Evolutionary conservation across 2,113 vertebrate species (phyloP).

Genomic region (Rhea pennata): DNA sequence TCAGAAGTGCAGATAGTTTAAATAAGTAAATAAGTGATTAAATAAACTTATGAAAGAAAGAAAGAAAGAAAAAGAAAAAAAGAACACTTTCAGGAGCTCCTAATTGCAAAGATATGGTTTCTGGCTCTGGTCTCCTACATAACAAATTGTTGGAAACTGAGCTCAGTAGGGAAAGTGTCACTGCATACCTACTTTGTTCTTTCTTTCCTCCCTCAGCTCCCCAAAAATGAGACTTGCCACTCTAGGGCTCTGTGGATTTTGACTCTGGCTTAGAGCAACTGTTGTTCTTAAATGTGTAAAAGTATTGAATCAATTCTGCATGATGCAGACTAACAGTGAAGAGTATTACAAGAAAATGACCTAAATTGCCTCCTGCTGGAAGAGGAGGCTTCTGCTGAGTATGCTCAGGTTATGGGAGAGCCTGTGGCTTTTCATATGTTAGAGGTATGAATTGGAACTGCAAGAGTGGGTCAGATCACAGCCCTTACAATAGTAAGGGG

Average conservation of each 20-base stretch:
- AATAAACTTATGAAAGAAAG: neutral
- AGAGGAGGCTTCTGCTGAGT: slow-evolving; percentile 12
- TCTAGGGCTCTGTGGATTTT: neutral
- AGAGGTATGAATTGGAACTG: slow-evolving; percentile 1
- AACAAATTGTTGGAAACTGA: neutral
- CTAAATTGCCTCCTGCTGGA: neutral
- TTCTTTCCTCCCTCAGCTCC: neutral
- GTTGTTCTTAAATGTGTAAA: neutral
- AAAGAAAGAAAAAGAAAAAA: too few relatives aligned
- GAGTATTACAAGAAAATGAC: slow-evolving; percentile 1
- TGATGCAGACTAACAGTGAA: neutral
- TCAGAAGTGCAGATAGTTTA: neutral
- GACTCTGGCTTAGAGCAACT: neutral
- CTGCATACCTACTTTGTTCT: neutral
- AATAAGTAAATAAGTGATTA: neutral
- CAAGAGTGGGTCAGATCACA: slow-evolving; percentile 26
- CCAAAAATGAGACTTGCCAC: neutral
- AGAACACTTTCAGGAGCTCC: neutral
- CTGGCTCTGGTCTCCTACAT: slow-evolving; percentile 9
- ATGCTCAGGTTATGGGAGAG: neutral
- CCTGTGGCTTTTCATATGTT: neutral
- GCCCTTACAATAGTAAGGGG: neutral
- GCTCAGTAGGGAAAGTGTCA: neutral
- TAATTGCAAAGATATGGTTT: neutral
- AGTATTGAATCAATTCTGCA: neutral